Base-by-base conservation (phyloP, 1,140 invertebrate genomes). In the Bombus pascuorum region DNA sequence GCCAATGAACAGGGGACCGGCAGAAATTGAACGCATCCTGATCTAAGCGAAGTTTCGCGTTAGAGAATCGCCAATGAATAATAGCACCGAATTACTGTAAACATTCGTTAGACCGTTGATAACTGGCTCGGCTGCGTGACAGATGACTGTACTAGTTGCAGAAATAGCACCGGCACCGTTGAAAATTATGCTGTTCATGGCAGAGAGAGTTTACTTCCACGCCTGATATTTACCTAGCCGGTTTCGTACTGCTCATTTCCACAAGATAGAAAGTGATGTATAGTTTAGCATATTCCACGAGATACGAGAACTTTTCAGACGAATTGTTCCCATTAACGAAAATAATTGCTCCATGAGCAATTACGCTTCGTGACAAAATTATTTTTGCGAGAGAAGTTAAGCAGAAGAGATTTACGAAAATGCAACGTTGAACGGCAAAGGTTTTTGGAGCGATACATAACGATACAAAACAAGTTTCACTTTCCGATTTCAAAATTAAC, bases 71-170 rank as follows among this genome's bases (percentile, higher is more conserved):
- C 15, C 74, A 62, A 70, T 83, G 65, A 78, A 39, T 57, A 57
- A 77, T 34, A 53, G 74, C 57, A 3, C 12, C 28, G 34, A 39
- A 34, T 76, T 32, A 76, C 59, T 39, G 72, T 66, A 76, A 83
- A 83, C 81, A 83, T 76, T 83, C 66, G 81, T 83, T 82, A 82
- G 71, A n/a, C 42, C 3, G 57, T 47, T 76, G 65, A 76, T 70
- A 72, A 42, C 18, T 9, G 34, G 39, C 8, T n/a, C 18, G 22
- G 13, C 32, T 42, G 15, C 34, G 12, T 32, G 70, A 37, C 53
- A 74, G 80, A 13, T 81, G 39, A n/a, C 39, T 62, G 39, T 12
- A 53, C 28, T n/a, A 62, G 39, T 62, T 15, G 72, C n/a, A 44
- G 80, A 62, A 81, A 62, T 39, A 44, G 47, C 12, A 12, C 68